Evolutionary conservation across 2,113 vertebrate genomes (phyloP).

Genomic region (Myiozetetes cayanensis): DNA sequence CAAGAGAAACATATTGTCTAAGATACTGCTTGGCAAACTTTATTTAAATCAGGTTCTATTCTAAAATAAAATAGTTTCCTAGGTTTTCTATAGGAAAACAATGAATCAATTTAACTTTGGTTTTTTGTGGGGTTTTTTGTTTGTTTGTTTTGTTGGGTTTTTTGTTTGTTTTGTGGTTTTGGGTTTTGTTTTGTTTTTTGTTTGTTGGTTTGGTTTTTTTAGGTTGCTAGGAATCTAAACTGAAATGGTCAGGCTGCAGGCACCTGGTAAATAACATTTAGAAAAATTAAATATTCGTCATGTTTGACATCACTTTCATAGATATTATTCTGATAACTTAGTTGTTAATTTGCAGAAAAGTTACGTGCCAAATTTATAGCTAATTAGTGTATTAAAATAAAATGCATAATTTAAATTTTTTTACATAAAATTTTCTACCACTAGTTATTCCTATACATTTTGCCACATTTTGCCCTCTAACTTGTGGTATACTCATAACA

Average conservation of each 20-base stretch:
- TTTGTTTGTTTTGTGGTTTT: background rate
- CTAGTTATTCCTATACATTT: background rate
- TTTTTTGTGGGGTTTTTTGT: background rate
- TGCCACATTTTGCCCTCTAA: background rate
- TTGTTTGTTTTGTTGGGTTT: too few relatives aligned
- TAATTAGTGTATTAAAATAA: background rate
- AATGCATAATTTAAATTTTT: background rate
- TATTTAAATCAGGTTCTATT: background rate
- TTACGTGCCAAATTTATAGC: background rate
- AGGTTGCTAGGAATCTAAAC: background rate
- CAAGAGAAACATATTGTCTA: background rate
- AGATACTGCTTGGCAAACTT: background rate
- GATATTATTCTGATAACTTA: background rate
- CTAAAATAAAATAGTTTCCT: background rate
- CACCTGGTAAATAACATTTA: background rate
- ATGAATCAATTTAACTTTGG: background rate
- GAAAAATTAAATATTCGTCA: background rate
- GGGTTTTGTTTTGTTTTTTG: too few relatives aligned
- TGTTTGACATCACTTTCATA: background rate
- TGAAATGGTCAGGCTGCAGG: background rate
- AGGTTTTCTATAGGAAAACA: background rate
- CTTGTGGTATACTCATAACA: background rate
- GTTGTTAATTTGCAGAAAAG: background rate
- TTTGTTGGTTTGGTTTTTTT: background rate
- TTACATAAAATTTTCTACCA: background rate